Conservation (phyloP, 2,113 vertebrate species). For the Chamaetylas fuelleborni region DNA sequence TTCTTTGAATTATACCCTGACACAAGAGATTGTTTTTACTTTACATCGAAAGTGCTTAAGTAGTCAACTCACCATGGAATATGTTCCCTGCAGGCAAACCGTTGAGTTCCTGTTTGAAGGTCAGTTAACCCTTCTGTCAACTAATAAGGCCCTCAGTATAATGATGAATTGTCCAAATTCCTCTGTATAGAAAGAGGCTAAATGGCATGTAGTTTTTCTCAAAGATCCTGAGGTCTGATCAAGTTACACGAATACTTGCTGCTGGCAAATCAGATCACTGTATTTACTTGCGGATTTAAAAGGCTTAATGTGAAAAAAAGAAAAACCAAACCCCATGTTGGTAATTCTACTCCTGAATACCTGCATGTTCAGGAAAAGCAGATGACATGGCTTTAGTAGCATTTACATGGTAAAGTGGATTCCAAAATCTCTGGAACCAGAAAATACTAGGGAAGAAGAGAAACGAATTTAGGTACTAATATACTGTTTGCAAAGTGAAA, state of each 20-base stretch:
- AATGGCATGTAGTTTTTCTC: constrained; percentile 10
- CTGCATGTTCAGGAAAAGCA: background rate
- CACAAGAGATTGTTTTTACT: constrained; percentile 66
- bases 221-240: constrained; percentile 29
- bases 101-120: constrained; percentile 53
- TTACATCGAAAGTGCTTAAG: constrained; percentile 59
- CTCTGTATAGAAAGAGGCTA: constrained; percentile 1
- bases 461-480: background rate
- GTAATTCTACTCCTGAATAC: constrained; percentile 25
- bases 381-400: background rate
- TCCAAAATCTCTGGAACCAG: background rate
- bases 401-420: background rate
- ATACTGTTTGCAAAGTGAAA: background rate
- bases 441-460: background rate
- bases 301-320: background rate
- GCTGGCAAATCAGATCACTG: constrained; percentile 1
- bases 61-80: constrained; percentile 54
- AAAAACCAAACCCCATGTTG: background rate
- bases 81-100: constrained; percentile 50
- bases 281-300: background rate
- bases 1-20: constrained; percentile 52
- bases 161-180: constrained; percentile 60
- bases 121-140: constrained; percentile 66
- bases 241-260: constrained; percentile 5
- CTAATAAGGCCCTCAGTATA: constrained; percentile 19